A percentile compares a stretch with the other conserved stretches of the same genome.
Conservation (phyloP, 2,113 vertebrate genomes). For the Brienomyrus longianalis region DNA sequence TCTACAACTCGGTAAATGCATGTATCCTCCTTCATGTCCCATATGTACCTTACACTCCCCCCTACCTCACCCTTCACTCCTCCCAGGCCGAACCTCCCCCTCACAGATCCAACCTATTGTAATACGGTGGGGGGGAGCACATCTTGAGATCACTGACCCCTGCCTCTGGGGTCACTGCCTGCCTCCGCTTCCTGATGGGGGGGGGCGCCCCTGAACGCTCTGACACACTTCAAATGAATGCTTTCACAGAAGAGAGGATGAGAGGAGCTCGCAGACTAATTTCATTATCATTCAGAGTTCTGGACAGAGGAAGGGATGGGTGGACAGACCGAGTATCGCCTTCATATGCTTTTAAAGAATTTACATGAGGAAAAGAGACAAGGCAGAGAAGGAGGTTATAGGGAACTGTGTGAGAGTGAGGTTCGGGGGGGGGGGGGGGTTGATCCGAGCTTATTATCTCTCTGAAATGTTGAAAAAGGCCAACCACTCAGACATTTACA, state of each 20-base stretch:
- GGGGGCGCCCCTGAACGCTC: constrained; percentile 1
- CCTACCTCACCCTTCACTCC: not conserved
- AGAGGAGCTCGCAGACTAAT: constrained; percentile 6
- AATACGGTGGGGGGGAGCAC: constrained; percentile 21
- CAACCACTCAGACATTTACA: not conserved
- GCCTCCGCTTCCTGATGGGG: constrained; percentile 43
- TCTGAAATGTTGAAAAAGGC: not conserved
- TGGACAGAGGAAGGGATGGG: not conserved
- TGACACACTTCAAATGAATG: constrained; percentile 27
- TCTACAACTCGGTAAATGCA: not conserved
- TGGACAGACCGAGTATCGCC: not conserved
- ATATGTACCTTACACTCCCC: not conserved
- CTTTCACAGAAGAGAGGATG: not conserved
- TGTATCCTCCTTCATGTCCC: not conserved
- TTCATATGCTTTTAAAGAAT: constrained; percentile 21
- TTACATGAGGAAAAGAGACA: constrained; percentile 8
- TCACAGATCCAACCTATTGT: constrained; percentile 45
- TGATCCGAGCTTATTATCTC: constrained; percentile 20
- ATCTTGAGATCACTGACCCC: constrained; percentile 47
- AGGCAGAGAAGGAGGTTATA: not conserved
- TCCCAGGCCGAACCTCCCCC: constrained; percentile 37
- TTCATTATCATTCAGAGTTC: constrained; percentile 27
- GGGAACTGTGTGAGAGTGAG: not conserved
- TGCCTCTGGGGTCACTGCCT: constrained; percentile 48
- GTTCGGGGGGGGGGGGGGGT: not conserved